Percentiles rank a stretch among this genome's conserved stretches.
Conservation (phyloP, 2,113 vertebrate genomes). For the Myrmecobius fasciatus region DNA sequence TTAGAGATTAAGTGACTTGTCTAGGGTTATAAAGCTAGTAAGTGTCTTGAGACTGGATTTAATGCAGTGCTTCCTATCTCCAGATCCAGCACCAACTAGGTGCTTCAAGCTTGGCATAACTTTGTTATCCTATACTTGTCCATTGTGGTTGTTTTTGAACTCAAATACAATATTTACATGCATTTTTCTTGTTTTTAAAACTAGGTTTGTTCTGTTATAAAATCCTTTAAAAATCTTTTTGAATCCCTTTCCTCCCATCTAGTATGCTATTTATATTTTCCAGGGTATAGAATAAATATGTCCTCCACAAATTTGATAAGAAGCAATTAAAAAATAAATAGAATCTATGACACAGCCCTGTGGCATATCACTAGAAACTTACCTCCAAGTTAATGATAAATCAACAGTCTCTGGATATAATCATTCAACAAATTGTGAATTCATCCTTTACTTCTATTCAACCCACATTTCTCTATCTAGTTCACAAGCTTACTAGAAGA, state of each 20-base stretch:
- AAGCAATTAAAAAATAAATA: background rate
- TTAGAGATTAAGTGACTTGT: background rate
- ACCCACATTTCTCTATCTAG: background rate
- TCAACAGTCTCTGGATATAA: background rate
- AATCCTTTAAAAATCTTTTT: background rate
- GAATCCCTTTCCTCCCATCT: background rate
- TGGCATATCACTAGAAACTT: background rate
- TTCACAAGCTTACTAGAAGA: background rate
- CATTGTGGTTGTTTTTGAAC: background rate
- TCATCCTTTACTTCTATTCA: background rate
- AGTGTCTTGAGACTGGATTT: fast-evolving
- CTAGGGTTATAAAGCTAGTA: background rate
- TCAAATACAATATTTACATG: background rate
- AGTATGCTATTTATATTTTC: background rate
- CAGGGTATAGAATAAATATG: background rate
- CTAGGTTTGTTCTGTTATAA: background rate
- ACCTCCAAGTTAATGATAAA: background rate
- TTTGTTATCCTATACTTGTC: background rate
- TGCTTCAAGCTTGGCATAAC: background rate
- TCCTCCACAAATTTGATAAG: background rate
- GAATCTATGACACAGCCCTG: background rate
- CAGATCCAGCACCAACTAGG: background rate
- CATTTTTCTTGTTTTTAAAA: background rate
- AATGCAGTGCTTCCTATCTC: fast-evolving
- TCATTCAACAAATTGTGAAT: background rate